These are phyloP conservation scores for Parasteatoda tepidariorum DNA, from an alignment of 1,140 invertebrate genomes.

Conservation along the genomic window DNA sequence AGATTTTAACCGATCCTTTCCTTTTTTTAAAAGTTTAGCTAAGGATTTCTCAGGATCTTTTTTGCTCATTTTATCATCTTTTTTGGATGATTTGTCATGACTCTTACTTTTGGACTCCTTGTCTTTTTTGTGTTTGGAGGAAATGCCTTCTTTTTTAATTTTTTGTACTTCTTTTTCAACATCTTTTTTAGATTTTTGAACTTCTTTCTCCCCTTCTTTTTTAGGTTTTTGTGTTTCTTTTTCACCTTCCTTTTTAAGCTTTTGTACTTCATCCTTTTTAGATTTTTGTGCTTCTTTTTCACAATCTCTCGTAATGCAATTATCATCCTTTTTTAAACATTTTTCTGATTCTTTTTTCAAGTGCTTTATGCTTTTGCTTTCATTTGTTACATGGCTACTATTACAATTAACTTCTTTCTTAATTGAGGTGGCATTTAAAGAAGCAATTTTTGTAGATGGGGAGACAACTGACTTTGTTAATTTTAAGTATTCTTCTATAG, in stretches of 20 bases:
- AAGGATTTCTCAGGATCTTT: slow-evolving; percentile 52
- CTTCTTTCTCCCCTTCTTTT: background rate
- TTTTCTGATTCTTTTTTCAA: background rate
- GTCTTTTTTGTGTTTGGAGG: slow-evolving; percentile 48
- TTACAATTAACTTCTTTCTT: background rate
- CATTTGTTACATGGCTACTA: background rate
- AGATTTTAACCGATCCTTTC: slow-evolving; percentile 9
- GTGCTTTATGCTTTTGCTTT: background rate
- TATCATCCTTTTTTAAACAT: too few species aligned
- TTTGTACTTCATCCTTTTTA: too few species aligned
- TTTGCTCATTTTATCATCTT: slow-evolving; percentile 37
- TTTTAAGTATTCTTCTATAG: slow-evolving; percentile 33
- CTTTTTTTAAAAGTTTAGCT: slow-evolving; percentile 46
- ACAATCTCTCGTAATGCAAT: too few species aligned
- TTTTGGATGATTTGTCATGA: slow-evolving; percentile 31
- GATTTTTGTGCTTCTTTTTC: too few species aligned
- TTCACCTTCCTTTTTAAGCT: too few species aligned
- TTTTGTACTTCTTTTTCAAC: slow-evolving; percentile 33
- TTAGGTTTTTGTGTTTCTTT: too few species aligned
- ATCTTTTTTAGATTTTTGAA: slow-evolving; percentile 8
- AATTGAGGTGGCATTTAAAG: background rate
- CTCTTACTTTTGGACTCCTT: slow-evolving; percentile 31
- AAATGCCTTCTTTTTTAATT: slow-evolving; percentile 37
- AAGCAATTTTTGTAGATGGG: too few species aligned
- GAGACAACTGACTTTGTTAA: background rate